phyloP scores from a whole-genome alignment of 2,888 invertebrate species.

The Herminia tarsipennalis region DNA sequence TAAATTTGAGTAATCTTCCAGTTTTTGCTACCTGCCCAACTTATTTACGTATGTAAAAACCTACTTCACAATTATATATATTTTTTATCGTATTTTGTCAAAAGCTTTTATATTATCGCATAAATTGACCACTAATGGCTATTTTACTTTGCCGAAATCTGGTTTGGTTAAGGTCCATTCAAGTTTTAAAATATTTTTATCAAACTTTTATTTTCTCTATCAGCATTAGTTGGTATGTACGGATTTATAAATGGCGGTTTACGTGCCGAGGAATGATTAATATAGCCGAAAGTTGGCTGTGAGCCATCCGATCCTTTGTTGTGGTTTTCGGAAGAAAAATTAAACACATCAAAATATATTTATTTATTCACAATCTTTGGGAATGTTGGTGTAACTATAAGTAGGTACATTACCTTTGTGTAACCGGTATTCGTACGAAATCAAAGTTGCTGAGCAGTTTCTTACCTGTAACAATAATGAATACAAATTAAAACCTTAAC shows the following conservation, averaged over 20 bases:
- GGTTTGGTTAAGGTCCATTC: slow-evolving; percentile 23
- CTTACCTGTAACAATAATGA: slow-evolving; percentile 68
- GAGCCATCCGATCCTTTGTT: slow-evolving; percentile 67
- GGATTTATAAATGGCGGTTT: slow-evolving; percentile 64
- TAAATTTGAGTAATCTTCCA: too few relatives aligned
- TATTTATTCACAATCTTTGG: slow-evolving; percentile 15
- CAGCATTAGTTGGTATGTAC: slow-evolving; percentile 53
- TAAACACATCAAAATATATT: slow-evolving; percentile 46
- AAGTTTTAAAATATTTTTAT: slow-evolving; percentile 32
- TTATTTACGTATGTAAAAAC: too few relatives aligned
- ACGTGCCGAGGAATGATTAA: slow-evolving; percentile 70
- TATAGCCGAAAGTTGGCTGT: slow-evolving; percentile 64
- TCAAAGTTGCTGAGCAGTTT: background rate
- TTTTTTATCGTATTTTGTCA: slow-evolving; percentile 29
- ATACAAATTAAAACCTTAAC: slow-evolving; percentile 13
- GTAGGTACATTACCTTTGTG: slow-evolving; percentile 11
- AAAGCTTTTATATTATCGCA: slow-evolving; percentile 42
- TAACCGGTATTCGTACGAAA: background rate
- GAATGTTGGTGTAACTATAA: background rate
- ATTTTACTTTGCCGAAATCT: slow-evolving; percentile 36
- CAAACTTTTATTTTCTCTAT: slow-evolving; percentile 44
- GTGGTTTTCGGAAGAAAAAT: slow-evolving; percentile 57
- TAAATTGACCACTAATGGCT: slow-evolving; percentile 48
- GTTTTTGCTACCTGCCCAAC: too few relatives aligned
- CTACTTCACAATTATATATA: too few relatives aligned